These are phyloP conservation scores for Sminthurides bifidus DNA, from an alignment of 1,140 invertebrate genomes.

Conservation along the genomic window DNA sequence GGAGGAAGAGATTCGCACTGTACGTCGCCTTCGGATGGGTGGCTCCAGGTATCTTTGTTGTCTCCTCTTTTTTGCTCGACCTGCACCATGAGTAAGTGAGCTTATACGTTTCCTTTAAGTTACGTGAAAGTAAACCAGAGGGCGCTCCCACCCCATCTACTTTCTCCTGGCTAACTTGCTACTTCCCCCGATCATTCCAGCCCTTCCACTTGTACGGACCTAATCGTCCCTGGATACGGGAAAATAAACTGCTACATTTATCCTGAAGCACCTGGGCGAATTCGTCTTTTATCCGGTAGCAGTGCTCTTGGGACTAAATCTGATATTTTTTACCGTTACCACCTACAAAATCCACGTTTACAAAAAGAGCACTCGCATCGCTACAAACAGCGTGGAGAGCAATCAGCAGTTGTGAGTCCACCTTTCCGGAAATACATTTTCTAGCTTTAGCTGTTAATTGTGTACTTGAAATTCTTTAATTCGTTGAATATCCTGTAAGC, in stretches of 20 bases:
- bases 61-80: too few relatives aligned
- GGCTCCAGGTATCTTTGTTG: too few relatives aligned
- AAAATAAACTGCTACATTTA: neutral
- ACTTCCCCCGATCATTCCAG: too few relatives aligned
- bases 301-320: neutral
- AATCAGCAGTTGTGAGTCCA: constrained; percentile 5
- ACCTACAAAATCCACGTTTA: constrained; percentile 5
- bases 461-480: constrained; percentile 1
- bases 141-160: too few relatives aligned
- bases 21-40: too few relatives aligned
- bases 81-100: too few relatives aligned
- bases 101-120: too few relatives aligned
- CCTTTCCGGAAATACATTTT: neutral
- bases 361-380: constrained; percentile 5
- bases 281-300: neutral
- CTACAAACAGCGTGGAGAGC: neutral
- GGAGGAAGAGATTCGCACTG: too few relatives aligned
- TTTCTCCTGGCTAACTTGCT: too few relatives aligned
- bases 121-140: too few relatives aligned
- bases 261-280: neutral
- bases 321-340: neutral
- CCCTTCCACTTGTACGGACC: too few relatives aligned
- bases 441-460: neutral
- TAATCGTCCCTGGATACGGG: neutral
- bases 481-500: neutral